Conservation (phyloP, 2,888 invertebrate genomes). For the Acrobasis suavella region DNA sequence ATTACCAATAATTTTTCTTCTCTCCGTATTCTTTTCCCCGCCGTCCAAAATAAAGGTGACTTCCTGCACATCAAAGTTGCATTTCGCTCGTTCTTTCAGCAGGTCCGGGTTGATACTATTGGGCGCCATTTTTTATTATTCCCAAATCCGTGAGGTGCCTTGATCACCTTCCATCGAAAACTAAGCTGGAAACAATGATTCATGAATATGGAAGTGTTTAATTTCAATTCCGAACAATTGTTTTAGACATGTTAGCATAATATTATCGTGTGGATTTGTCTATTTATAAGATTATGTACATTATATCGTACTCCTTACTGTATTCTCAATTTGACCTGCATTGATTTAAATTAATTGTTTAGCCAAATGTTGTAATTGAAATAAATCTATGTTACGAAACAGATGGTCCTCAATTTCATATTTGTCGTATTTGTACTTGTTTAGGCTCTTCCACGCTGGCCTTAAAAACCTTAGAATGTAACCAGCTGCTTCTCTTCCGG, state of each 20-base stretch:
- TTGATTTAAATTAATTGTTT: too few species aligned
- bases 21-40: conserved; percentile 85
- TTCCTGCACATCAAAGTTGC: conserved; percentile 87
- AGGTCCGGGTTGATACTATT: conserved; percentile 84
- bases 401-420: too few species aligned
- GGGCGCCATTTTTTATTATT: conserved; percentile 27
- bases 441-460: too few species aligned
- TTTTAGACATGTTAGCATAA: background rate
- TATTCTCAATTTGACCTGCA: too few species aligned
- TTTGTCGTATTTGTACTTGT: too few species aligned
- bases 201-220: conserved; percentile 5
- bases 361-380: too few species aligned
- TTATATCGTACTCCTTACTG: too few species aligned
- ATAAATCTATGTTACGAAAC: too few species aligned
- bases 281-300: too few species aligned
- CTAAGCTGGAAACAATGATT: conserved; percentile 5
- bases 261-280: too few species aligned
- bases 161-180: conserved; percentile 1
- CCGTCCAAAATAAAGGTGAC: conserved; percentile 90
- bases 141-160: background rate
- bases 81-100: conserved; percentile 85
- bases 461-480: too few species aligned
- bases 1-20: conserved; percentile 80
- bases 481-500: too few species aligned
- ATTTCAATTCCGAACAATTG: background rate